phyloP scores from a whole-genome alignment of 2,113 vertebrate species.

The Ciconia maguari region DNA sequence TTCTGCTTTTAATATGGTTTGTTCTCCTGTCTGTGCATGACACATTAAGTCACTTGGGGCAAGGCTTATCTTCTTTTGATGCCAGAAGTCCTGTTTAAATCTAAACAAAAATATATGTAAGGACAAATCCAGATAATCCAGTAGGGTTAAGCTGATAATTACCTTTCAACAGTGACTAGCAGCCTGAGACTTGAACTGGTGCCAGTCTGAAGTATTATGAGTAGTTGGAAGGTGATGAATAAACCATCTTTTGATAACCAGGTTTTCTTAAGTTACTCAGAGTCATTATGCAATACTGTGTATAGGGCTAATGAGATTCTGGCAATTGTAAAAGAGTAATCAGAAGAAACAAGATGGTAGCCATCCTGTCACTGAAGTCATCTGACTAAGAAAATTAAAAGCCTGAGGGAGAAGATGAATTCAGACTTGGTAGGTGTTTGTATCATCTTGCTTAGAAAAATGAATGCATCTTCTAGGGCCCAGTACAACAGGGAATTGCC shows the following conservation, averaged over 20 bases:
- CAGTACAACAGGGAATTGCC: not conserved
- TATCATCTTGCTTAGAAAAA: not conserved
- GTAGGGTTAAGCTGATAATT: not conserved
- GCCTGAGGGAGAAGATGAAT: not conserved
- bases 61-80: not conserved
- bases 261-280: not conserved
- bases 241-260: not conserved
- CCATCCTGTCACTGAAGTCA: not conserved
- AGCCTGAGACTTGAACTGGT: not conserved
- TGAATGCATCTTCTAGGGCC: not conserved
- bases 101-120: not conserved
- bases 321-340: not conserved
- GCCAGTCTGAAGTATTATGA: not conserved
- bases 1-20: not conserved
- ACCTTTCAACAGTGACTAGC: not conserved
- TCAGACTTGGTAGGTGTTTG: not conserved
- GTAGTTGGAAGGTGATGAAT: slow-evolving; percentile 1
- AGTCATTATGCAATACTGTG: not conserved
- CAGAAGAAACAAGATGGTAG: not conserved
- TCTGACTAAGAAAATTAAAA: not conserved
- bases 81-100: not conserved
- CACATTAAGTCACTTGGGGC: not conserved
- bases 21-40: not conserved
- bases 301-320: not conserved
- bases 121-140: not conserved